A percentile compares a stretch with the other conserved stretches of the same genome.
These are phyloP conservation scores for Meloidogyne chitwoodi DNA, from an alignment of 1,140 invertebrate genomes.

Conservation along the genomic window DNA sequence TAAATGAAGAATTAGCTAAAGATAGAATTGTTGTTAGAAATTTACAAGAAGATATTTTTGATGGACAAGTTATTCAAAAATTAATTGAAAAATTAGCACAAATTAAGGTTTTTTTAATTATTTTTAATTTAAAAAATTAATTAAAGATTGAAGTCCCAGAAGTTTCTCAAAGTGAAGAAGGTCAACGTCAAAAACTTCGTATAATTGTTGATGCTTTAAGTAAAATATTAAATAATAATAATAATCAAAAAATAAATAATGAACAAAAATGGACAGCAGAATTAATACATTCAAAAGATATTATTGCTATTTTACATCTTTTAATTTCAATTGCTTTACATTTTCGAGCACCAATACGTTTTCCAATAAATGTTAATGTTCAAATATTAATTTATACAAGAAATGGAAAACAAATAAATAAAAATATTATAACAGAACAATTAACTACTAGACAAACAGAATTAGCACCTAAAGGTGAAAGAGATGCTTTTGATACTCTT, in stretches of 20 bases:
- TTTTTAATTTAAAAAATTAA: not conserved
- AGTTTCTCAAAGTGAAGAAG: constrained; percentile 96
- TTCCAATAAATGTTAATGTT: constrained; percentile 90
- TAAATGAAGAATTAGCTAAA: constrained; percentile 77
- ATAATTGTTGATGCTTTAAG: constrained; percentile 82
- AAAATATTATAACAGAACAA: constrained; percentile 70
- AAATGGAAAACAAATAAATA: constrained; percentile 44
- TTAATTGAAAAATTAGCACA: constrained; percentile 70
- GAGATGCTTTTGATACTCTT: constrained; percentile 97
- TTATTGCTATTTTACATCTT: constrained; percentile 89
- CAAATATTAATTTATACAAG: constrained; percentile 60
- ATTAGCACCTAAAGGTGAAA: constrained; percentile 60
- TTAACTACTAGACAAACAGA: constrained; percentile 68
- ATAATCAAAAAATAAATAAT: not conserved
- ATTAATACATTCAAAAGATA: constrained; percentile 68
- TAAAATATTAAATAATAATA: constrained; percentile 65
- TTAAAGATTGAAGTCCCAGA: constrained; percentile 81
- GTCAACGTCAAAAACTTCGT: constrained; percentile 86
- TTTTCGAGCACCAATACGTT: constrained; percentile 85
- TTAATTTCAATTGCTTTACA: constrained; percentile 85
- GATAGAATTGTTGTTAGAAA: constrained; percentile 95
- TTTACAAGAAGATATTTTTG: constrained; percentile 93
- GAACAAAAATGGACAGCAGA: constrained; percentile 87
- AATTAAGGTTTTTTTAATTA: constrained; percentile 36
- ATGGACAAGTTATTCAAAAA: constrained; percentile 96